Conservation (phyloP, 2,888 invertebrate genomes). For the Cenopis cana region DNA sequence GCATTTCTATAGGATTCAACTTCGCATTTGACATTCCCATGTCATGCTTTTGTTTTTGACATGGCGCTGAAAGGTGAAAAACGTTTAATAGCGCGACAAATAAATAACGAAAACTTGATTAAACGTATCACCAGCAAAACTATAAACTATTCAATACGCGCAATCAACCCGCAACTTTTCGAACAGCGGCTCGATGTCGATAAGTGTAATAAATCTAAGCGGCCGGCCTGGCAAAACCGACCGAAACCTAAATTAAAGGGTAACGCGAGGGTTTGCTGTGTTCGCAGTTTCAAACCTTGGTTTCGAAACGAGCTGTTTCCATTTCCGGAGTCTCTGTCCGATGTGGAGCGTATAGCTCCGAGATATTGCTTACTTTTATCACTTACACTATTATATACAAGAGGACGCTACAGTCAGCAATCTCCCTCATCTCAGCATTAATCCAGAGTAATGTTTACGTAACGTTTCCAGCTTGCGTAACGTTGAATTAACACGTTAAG, state of each 20-base stretch:
- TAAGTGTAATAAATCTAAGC: slow-evolving; percentile 44
- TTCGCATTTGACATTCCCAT: no score
- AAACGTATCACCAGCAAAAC: background rate
- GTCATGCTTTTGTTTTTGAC: no score
- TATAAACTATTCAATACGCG: slow-evolving; percentile 30
- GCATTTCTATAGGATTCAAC: no score
- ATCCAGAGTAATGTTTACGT: no score
- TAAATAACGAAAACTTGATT: slow-evolving; percentile 1
- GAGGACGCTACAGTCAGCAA: background rate
- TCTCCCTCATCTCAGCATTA: no score
- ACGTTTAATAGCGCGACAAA: no score
- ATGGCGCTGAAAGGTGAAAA: no score
- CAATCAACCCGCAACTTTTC: slow-evolving; percentile 34
- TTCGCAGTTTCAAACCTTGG: slow-evolving; percentile 32
- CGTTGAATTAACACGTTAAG: no score
- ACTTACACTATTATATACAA: background rate
- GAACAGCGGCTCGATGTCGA: slow-evolving; percentile 37
- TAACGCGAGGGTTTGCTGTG: slow-evolving; percentile 30
- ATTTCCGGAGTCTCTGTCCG: background rate
- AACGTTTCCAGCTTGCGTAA: no score
- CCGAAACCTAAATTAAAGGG: slow-evolving; percentile 40
- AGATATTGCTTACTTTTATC: background rate
- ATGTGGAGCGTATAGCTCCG: background rate
- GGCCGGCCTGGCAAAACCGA: slow-evolving; percentile 17
- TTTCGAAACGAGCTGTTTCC: slow-evolving; percentile 17